Base-by-base conservation (phyloP, 2,888 invertebrate genomes). In the Dolomedes plantarius region DNA sequence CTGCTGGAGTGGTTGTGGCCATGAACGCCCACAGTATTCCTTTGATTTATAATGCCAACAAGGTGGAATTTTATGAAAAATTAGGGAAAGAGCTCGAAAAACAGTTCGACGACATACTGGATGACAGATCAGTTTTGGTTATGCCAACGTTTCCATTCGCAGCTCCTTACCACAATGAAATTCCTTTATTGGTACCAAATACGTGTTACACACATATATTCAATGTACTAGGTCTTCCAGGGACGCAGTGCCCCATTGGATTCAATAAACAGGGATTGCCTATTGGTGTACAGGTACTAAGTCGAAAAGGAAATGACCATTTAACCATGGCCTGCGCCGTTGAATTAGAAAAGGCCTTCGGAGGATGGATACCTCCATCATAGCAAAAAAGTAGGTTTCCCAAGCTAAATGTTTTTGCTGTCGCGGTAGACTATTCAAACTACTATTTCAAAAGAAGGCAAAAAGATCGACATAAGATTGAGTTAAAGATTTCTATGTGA, bases 121-220 rank as follows among this genome's bases (percentile, higher is more conserved):
- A 86, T n/a, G 85, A 86, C 0, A 62, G 74, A 16, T 62, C 78
- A 0, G 94, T 98, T 1, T 94, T 98, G 85, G 92, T 98, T 36
- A 97, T 95, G 91, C 98, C 98, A 0, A 95, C 96, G 0, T 96
- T 97, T 92, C 97, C 98, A 0, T 95, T 95, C 9, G 93, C 95
- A 7, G 97, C 98, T 0, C 96, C 95, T 0, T 95, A 96, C 90
- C 97, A 98, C 91, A 94, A 96, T 90, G 96, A 97, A 90, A 96
- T 97, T 0, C 90, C 97, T 28, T 90, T 95, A 29, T 94, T 95
- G 89, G 93, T 96, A 7, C 94, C 96, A 88, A 97, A 97, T 91
- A 97, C 97, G 91, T 93, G 94, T 6, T 98, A 97, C 90, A 96
- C 97, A 0, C 95, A 94, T 28, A 94, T 97, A 89, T 94, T 98